Base-by-base conservation (phyloP, 2,797 vertebrate species). In the Miopithecus talapoin region DNA sequence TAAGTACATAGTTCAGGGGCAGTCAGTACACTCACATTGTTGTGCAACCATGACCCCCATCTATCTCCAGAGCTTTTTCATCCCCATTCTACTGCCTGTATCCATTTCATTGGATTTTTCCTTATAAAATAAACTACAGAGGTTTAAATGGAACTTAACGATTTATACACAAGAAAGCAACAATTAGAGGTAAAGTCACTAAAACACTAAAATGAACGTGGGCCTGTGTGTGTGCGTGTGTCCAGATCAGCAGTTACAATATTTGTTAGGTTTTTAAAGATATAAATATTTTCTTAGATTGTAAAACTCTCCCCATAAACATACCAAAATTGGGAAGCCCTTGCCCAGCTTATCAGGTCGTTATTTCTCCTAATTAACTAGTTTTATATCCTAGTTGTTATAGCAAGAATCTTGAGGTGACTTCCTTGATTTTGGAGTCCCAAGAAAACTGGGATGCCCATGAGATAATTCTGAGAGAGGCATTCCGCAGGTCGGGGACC, bases 1-100 rank as follows among this genome's bases (percentile, higher is more conserved):
- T 36, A 19, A 10, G 79, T 24, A 4, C 16, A 13, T 6, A 21
- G 8, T 26, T 74, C 26, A 28, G 70, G 3, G 61, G 30, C 30
- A 1, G 9, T 3, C 1, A 50, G 68, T 7, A 14, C 30, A 13
- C 39, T 46, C 8, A 0, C 9, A 0, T 0, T 0, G 2, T 2
- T 13, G 36, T 2, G n/a, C 0, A 4, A 0, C 21, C 61, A 3
- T 19, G 14, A 5, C 74, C n/a, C 1, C 36, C 21, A 0, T 21
- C 53, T 11, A 0, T 33, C 41, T 75, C 19, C 43, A 21, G 48
- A 41, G 33, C 17, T n/a, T 9, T 22, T 26, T 6, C 8, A 0
- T 50, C 22, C 10, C 72, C 9, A 1, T 39, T 43, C 89, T 26
- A 2, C 78, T 36, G 57, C 30, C 50, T n/a, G 48, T 43, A 0